These are phyloP conservation scores for Odontamblyopus lacepedii DNA, from an alignment of 2,797 vertebrate genomes.

Conservation along the genomic window DNA sequence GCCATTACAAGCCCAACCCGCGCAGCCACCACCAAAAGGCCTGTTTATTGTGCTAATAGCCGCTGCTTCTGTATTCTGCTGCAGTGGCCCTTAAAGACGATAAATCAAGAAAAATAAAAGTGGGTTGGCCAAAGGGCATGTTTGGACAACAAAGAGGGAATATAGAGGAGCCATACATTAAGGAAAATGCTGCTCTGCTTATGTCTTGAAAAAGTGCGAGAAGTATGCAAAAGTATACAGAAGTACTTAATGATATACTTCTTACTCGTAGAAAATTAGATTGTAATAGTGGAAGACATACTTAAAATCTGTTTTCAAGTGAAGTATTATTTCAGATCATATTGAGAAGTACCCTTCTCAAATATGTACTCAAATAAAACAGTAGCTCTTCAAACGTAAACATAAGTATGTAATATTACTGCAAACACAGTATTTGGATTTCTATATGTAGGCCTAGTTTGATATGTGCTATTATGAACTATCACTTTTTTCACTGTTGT, in stretches of 20 bases:
- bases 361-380: too few relatives aligned
- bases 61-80: slow-evolving; percentile 49
- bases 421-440: too few relatives aligned
- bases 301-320: not conserved
- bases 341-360: too few relatives aligned
- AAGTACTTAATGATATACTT: not conserved
- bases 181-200: slow-evolving; percentile 16
- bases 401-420: too few relatives aligned
- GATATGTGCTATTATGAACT: too few relatives aligned
- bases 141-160: slow-evolving; percentile 29
- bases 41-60: slow-evolving; percentile 59
- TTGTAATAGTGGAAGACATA: not conserved
- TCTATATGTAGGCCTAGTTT: too few relatives aligned
- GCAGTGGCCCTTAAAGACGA: slow-evolving; percentile 41
- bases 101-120: slow-evolving; percentile 52
- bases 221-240: not conserved
- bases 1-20: slow-evolving; percentile 33
- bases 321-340: too few relatives aligned
- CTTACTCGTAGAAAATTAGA: not conserved
- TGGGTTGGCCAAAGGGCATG: slow-evolving; percentile 31
- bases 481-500: too few relatives aligned
- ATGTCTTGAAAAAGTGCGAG: slow-evolving; percentile 3
- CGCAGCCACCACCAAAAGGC: slow-evolving; percentile 26
- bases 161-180: slow-evolving; percentile 27
- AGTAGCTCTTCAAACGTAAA: too few relatives aligned